Evolutionary conservation across 2,113 vertebrate genomes (phyloP).

Genomic region (Vanacampus margaritifer): DNA sequence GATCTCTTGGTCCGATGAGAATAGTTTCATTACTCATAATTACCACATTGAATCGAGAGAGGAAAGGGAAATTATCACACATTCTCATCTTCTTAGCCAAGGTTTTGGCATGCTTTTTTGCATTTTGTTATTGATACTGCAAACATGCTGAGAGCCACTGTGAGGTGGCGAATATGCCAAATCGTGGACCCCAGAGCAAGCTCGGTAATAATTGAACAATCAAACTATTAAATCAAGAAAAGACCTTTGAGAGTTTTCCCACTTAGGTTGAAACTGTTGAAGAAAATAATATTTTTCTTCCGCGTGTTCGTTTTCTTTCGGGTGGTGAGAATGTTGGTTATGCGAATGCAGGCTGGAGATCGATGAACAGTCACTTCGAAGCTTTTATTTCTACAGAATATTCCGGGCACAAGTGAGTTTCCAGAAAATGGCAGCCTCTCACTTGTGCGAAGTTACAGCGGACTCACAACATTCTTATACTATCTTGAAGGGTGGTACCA

Average conservation of each 20-base stretch:
- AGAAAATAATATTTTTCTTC: too few species aligned
- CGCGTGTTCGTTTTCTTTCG: too few species aligned
- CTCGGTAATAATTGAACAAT: background rate
- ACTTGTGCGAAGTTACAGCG: too few species aligned
- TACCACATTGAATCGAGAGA: slow-evolving; percentile 10
- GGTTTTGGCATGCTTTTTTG: background rate
- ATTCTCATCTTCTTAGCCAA: background rate
- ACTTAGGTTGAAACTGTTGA: too few species aligned
- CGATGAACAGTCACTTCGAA: too few species aligned
- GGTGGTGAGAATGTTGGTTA: too few species aligned
- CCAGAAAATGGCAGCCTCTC: too few species aligned
- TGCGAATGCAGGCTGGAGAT: too few species aligned
- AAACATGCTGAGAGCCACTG: background rate
- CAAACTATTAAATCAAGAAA: background rate
- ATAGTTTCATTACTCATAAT: slow-evolving; percentile 5
- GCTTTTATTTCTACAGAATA: too few species aligned
- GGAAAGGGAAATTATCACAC: slow-evolving; percentile 14
- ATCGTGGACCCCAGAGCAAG: background rate
- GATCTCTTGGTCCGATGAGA: background rate
- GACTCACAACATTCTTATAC: too few species aligned
- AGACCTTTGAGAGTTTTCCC: background rate
- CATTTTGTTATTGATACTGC: background rate
- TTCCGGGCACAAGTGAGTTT: too few species aligned
- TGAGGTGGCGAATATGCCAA: background rate
- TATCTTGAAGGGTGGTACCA: too few species aligned